Percentiles rank a stretch among this genome's conserved stretches.
Evolutionary conservation across 2,113 vertebrate genomes (phyloP).

Genomic region (Theristicus caerulescens): DNA sequence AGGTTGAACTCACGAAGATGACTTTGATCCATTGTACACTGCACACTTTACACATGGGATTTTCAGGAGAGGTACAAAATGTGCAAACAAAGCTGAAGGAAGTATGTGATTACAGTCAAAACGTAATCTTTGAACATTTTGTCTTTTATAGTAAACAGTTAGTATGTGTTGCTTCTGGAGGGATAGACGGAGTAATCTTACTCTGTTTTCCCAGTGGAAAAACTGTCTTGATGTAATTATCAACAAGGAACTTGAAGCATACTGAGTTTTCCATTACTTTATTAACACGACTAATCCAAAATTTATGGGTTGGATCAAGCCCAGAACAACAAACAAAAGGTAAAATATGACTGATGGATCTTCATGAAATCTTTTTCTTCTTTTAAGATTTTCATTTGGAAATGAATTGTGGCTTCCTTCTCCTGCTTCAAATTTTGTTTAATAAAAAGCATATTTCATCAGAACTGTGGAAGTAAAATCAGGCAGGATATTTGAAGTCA

Average conservation of each 20-base stretch:
- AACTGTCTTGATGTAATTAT: conserved; percentile 48
- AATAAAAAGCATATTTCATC: conserved; percentile 57
- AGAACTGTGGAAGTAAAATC: conserved; percentile 15
- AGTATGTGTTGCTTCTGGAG: conserved; percentile 29
- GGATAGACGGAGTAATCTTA: background rate
- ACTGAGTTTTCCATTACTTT: conserved; percentile 53
- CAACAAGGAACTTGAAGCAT: conserved; percentile 39
- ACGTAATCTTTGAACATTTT: conserved; percentile 13
- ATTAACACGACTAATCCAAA: conserved; percentile 23
- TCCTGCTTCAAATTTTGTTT: conserved; percentile 39
- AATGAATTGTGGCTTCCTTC: conserved; percentile 20
- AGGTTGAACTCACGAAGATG: background rate
- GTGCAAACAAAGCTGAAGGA: background rate
- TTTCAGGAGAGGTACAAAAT: background rate
- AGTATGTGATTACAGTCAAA: background rate
- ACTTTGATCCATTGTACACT: background rate
- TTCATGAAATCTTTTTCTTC: background rate
- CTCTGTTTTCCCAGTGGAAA: conserved; percentile 17
- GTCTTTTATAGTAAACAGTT: conserved; percentile 34
- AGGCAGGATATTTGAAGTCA: conserved; percentile 29
- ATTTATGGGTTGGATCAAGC: conserved; percentile 37
- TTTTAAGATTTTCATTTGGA: conserved; percentile 51
- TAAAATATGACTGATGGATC: conserved; percentile 46
- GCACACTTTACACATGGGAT: background rate
- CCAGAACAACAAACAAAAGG: conserved; percentile 45